Evolutionary conservation across 2,888 invertebrate species (phyloP).

Genomic region (Malthinus seriepunctatus): DNA sequence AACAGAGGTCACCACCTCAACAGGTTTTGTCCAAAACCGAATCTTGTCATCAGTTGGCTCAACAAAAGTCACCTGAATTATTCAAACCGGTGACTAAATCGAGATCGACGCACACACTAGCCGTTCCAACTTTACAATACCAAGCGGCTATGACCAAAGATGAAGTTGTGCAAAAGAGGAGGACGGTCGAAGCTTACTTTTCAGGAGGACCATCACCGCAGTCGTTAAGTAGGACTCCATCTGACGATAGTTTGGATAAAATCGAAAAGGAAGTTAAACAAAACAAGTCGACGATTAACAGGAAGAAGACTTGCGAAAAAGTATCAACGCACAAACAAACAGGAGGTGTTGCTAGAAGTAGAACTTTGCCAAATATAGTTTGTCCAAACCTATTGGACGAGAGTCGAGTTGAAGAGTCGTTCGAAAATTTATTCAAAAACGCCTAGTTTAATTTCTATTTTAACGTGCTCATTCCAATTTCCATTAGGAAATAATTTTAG

Average conservation of each 20-base stretch:
- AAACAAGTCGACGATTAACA: slow-evolving; percentile 48
- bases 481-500: slow-evolving; percentile 16
- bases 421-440: slow-evolving; percentile 76
- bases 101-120: slow-evolving; percentile 75
- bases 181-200: slow-evolving; percentile 76
- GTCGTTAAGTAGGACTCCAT: slow-evolving; percentile 31
- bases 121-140: slow-evolving; percentile 72
- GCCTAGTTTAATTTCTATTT: slow-evolving; percentile 39
- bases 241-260: slow-evolving; percentile 31
- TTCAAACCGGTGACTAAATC: slow-evolving; percentile 58
- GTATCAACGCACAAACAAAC: slow-evolving; percentile 48
- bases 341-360: slow-evolving; percentile 67
- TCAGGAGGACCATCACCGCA: slow-evolving; percentile 56
- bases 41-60: slow-evolving; percentile 77
- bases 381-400: slow-evolving; percentile 70
- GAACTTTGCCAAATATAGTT: slow-evolving; percentile 76
- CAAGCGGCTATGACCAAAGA: slow-evolving; percentile 75
- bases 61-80: slow-evolving; percentile 54
- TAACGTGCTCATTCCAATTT: slow-evolving; percentile 21
- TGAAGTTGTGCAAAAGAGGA: slow-evolving; percentile 69
- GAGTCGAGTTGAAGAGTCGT: slow-evolving; percentile 84
- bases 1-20: slow-evolving; percentile 16
- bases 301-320: slow-evolving; percentile 59
- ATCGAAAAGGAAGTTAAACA: slow-evolving; percentile 22
- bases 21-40: slow-evolving; percentile 64